Evolutionary conservation across 2,113 vertebrate species (phyloP).

Genomic region (Grallaria varia): DNA sequence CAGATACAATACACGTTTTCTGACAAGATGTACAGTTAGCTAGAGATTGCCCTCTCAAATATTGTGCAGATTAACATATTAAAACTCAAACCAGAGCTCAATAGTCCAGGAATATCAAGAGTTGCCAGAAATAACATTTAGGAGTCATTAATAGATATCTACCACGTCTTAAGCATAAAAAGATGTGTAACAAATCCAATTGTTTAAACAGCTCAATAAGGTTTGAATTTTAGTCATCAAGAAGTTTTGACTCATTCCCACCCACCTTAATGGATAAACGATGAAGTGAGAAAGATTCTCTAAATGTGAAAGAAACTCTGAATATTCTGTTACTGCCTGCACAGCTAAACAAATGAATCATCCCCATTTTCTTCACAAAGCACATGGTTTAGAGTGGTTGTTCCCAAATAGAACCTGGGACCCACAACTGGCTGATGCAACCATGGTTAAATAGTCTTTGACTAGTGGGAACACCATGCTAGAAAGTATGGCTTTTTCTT

Average conservation of each 20-base stretch:
- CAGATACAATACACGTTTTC: background rate
- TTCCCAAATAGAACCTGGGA: background rate
- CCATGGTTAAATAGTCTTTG: background rate
- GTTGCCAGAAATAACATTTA: background rate
- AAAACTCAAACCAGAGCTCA: background rate
- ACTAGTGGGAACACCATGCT: background rate
- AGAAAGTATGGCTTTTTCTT: background rate
- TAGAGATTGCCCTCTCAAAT: background rate
- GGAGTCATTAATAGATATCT: background rate
- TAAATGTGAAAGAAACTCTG: background rate
- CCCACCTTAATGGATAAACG: background rate
- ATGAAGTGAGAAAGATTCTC: background rate
- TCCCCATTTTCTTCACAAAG: background rate
- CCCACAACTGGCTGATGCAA: background rate
- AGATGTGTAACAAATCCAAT: background rate
- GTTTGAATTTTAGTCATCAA: background rate
- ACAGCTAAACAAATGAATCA: background rate
- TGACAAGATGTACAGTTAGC: background rate
- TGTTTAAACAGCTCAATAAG: rapidly evolving
- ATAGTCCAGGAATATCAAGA: background rate
- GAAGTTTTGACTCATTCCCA: background rate
- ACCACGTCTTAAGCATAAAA: background rate
- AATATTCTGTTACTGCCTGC: background rate
- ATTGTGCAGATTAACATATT: background rate
- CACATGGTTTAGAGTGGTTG: background rate